These are phyloP conservation scores for Lathronympha strigana DNA, from an alignment of 2,888 invertebrate genomes.

Conservation along the genomic window DNA sequence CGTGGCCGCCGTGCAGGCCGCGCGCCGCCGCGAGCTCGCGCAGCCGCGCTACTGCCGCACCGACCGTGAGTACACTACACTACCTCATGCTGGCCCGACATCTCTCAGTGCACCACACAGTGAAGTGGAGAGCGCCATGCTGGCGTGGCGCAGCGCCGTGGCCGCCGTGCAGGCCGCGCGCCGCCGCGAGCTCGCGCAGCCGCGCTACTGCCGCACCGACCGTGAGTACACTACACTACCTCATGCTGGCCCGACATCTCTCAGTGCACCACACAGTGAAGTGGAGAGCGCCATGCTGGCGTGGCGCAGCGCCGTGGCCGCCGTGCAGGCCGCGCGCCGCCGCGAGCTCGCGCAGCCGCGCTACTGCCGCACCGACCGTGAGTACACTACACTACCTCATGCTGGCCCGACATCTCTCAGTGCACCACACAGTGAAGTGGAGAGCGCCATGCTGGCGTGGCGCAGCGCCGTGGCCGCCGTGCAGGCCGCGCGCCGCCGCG, in stretches of 20 bases:
- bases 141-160: conserved; percentile 89
- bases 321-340: conserved; percentile 88
- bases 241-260: neutral
- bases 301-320: conserved; percentile 89
- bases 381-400: no score
- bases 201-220: conserved; percentile 21
- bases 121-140: conserved; percentile 88
- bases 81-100: neutral
- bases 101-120: conserved; percentile 80
- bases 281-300: conserved; percentile 88
- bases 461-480: conserved; percentile 88
- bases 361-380: conserved; percentile 27
- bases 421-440: conserved; percentile 86
- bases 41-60: conserved; percentile 48
- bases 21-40: conserved; percentile 88
- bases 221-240: no score
- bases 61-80: conserved; percentile 39
- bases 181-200: conserved; percentile 86
- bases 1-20: conserved; percentile 88
- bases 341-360: conserved; percentile 85
- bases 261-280: conserved; percentile 85
- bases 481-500: conserved; percentile 88
- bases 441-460: conserved; percentile 89
- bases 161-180: conserved; percentile 89
- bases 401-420: neutral